Percentiles rank a stretch among this genome's conserved stretches.
Evolutionary conservation across 1,140 invertebrate species (phyloP).

Genomic region (Colletes latitarsis): DNA sequence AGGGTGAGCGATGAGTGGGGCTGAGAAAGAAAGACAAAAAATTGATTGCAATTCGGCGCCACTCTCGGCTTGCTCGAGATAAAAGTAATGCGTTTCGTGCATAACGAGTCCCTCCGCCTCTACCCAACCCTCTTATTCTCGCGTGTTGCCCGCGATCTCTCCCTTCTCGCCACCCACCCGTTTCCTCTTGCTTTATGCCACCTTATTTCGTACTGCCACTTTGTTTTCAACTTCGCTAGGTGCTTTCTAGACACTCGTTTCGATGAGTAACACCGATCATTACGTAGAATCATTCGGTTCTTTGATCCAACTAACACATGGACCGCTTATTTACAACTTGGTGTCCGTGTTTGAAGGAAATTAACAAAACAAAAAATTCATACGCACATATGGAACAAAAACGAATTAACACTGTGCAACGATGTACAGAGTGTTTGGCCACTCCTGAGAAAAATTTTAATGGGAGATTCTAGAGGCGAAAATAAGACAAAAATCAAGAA

Average conservation of each 20-base stretch:
- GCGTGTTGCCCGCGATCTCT: conserved; percentile 58
- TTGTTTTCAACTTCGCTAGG: conserved; percentile 33
- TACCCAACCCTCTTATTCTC: conserved; percentile 51
- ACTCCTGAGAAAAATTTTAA: too few relatives aligned
- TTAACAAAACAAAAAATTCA: too few relatives aligned
- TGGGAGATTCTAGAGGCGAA: too few relatives aligned
- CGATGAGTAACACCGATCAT: conserved; percentile 4
- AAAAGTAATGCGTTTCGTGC: conserved; percentile 75
- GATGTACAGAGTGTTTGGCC: too few relatives aligned
- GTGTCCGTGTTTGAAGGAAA: too few relatives aligned
- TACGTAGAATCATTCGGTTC: neutral
- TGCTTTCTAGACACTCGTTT: neutral
- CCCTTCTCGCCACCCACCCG: conserved; percentile 20
- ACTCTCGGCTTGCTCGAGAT: conserved; percentile 70
- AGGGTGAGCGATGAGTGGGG: conserved; percentile 64
- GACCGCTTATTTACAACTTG: too few relatives aligned
- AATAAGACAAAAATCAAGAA: too few relatives aligned
- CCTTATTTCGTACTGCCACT: conserved; percentile 55
- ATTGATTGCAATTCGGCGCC: conserved; percentile 78
- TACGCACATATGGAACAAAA: too few relatives aligned
- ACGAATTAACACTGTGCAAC: too few relatives aligned
- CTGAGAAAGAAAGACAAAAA: conserved; percentile 71
- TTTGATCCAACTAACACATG: neutral
- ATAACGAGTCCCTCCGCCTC: conserved; percentile 68
- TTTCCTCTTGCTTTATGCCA: conserved; percentile 40